Evolutionary conservation across 2,888 invertebrate genomes (phyloP), one percentile per base, ranked within the genome.

Genomic region (Lasioglossum vierecki): DNA sequence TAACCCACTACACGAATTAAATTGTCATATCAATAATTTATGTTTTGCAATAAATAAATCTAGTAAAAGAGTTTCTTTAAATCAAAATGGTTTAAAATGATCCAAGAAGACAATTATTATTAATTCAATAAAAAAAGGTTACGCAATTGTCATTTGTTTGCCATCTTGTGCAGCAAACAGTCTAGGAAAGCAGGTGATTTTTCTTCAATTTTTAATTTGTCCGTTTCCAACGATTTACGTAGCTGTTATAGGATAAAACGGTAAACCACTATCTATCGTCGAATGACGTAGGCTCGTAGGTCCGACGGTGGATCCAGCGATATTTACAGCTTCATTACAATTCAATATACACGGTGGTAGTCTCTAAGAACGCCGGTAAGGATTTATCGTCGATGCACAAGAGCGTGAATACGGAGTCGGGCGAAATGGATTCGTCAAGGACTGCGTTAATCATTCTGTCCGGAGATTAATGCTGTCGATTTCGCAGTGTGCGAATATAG

Each of bases 401-500:
- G 35, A 35, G 68, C 35, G 35, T 66, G 66, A 35, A 30, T 18
- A 35, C 35, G 18, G 66, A 66, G 66, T 66, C 39, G 39, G 22
- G 68, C 68, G 68, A 39, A 68, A 68, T 68, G 68, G 68, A 68
- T 68, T 68, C 68, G 68, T 68, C 68, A 68, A 35, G 68, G 68
- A 39, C 39, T 22, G 68, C 68, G 68, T 68, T 68, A 68, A 76
- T 41, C 63, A 60, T 76, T 44, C 60, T 57, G 60, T 75, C 75
- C 8, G 57, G 57, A 44, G 26, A 76, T 63, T 22, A 60, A 44
- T 30, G 22, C 39, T 39, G 35, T 74, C 53, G 39, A 57, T 57
- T 39, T 66, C 35, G 66, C 39, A 46, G 11, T 18, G 18, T 18
- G 46, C 46, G 30, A 72, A 72, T 4, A 26, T 5, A 4, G 15